Percentiles rank a stretch among this genome's conserved stretches.
Conservation (phyloP, 1,140 invertebrate species). For the Diploscapter pachys region DNA sequence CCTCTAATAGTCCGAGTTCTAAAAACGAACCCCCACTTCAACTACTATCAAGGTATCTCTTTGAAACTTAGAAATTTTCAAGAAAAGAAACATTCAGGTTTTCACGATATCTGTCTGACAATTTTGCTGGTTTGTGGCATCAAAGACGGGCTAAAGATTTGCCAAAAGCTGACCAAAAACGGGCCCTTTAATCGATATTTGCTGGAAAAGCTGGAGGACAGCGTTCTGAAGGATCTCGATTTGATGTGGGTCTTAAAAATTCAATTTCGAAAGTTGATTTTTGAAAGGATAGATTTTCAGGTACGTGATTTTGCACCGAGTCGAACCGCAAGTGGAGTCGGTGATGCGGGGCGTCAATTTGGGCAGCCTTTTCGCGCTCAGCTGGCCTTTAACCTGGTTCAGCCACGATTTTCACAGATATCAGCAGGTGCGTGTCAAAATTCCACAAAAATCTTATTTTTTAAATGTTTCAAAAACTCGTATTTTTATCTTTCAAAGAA, state of each 20-base stretch:
- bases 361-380: conserved; percentile 90
- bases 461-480: conserved; percentile 18
- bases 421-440: conserved; percentile 36
- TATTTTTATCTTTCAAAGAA: conserved; percentile 25
- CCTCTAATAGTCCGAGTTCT: conserved; percentile 82
- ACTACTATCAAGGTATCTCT: conserved; percentile 80
- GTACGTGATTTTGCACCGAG: conserved; percentile 50
- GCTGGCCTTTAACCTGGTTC: conserved; percentile 98
- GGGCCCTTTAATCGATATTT: conserved; percentile 48
- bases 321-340: conserved; percentile 46
- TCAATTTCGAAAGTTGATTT: not conserved
- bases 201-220: conserved; percentile 49
- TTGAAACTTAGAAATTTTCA: conserved; percentile 51
- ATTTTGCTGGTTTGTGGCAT: conserved; percentile 78
- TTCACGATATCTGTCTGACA: conserved; percentile 95
- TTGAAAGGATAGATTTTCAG: not conserved
- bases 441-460: not conserved
- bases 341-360: conserved; percentile 72
- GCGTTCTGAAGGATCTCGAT: conserved; percentile 47
- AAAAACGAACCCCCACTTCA: conserved; percentile 76
- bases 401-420: conserved; percentile 83
- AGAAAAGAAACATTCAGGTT: conserved; percentile 70
- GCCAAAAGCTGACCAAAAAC: conserved; percentile 27
- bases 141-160: conserved; percentile 42
- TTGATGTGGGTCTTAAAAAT: conserved; percentile 27